Percentiles rank a stretch among this genome's conserved stretches.
These are phyloP conservation scores for Xestia sexstrigata DNA, from an alignment of 2,888 invertebrate species.

Conservation along the genomic window DNA sequence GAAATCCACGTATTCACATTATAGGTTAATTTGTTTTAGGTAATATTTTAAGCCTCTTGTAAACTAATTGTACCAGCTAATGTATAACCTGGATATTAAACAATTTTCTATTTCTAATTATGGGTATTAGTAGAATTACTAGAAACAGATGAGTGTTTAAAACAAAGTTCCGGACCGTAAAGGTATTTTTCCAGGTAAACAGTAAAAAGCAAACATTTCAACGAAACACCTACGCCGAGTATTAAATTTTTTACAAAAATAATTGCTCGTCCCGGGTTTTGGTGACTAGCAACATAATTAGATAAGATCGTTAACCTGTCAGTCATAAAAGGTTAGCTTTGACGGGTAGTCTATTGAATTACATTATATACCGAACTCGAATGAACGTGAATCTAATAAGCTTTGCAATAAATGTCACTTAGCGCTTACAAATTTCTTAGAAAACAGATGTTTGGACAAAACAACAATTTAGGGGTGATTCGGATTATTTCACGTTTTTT, in stretches of 20 bases:
- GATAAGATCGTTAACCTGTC: constrained; percentile 40
- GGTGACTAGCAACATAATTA: constrained; percentile 9
- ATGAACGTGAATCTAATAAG: constrained; percentile 43
- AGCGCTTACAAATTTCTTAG: constrained; percentile 35
- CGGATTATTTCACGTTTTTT: not conserved
- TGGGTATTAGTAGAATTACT: not conserved
- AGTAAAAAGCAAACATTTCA: not conserved
- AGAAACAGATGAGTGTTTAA: not conserved
- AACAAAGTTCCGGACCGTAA: constrained; percentile 6
- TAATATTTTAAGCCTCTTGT: not conserved
- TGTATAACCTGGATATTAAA: not conserved
- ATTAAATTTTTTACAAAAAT: not conserved
- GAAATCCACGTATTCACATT: not conserved
- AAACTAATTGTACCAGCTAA: not conserved
- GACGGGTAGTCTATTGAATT: constrained; percentile 34
- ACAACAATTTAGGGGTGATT: constrained; percentile 10
- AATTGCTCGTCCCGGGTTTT: not conserved
- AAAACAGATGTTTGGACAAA: constrained; percentile 26
- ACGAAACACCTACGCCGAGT: not conserved
- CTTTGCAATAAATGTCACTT: constrained; percentile 47
- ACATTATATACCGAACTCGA: constrained; percentile 21
- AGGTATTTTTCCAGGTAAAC: not conserved
- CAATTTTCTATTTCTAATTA: not conserved
- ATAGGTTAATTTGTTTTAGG: not conserved
- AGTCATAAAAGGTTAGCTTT: constrained; percentile 45